Conservation (phyloP, 2,888 invertebrate genomes). For the Lasioglossum calceatum region DNA sequence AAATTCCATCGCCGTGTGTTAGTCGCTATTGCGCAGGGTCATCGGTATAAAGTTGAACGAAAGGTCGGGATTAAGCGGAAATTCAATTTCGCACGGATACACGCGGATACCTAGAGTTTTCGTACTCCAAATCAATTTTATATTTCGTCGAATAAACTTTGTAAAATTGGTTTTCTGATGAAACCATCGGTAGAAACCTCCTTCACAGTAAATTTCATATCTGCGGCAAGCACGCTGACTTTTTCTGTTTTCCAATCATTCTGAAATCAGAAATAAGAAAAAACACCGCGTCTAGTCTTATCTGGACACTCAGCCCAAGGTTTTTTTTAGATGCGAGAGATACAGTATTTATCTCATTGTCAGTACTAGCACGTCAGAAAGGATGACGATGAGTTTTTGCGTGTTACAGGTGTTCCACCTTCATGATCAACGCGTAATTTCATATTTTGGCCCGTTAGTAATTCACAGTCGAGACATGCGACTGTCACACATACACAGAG, state of each 20-base stretch:
- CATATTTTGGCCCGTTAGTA: not conserved
- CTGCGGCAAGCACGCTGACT: not conserved
- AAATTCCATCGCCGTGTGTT: slow-evolving; percentile 28
- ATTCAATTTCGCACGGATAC: not conserved
- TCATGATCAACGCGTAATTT: not conserved
- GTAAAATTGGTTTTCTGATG: not conserved
- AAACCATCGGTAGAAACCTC: not conserved
- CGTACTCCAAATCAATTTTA: not conserved
- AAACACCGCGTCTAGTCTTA: not conserved
- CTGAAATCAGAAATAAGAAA: not conserved
- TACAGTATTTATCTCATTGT: not conserved
- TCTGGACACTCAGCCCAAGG: not conserved
- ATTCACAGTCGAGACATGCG: not conserved
- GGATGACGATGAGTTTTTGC: not conserved
- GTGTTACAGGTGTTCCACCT: not conserved
- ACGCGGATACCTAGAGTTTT: not conserved
- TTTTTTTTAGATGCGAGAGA: not conserved
- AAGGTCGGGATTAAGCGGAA: slow-evolving; percentile 18
- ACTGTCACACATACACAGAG: not conserved
- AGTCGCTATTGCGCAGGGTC: slow-evolving; percentile 49
- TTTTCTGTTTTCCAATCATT: not conserved
- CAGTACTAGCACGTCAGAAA: not conserved
- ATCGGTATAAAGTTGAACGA: slow-evolving; percentile 23
- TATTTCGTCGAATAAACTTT: not conserved
- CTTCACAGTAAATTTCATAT: not conserved